Conservation (phyloP, 2,113 vertebrate genomes). For the Suricata suricatta region DNA sequence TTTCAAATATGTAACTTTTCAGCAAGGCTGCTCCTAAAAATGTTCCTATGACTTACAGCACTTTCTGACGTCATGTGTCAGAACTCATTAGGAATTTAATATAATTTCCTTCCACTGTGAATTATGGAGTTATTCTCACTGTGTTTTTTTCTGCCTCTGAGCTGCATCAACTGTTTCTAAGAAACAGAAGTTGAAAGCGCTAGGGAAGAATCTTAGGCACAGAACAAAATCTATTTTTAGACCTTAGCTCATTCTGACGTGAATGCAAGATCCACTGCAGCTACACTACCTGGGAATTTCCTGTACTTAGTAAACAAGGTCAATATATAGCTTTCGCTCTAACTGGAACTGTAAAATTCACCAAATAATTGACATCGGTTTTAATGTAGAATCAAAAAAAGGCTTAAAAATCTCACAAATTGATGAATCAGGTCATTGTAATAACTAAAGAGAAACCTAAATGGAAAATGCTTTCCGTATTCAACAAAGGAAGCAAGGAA, state of each 20-base stretch:
- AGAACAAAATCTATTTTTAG: conserved; percentile 72
- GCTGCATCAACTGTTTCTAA: conserved; percentile 23
- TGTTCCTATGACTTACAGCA: conserved; percentile 28
- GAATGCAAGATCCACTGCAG: conserved; percentile 6
- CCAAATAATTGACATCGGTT: background rate
- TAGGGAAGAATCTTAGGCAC: conserved; percentile 34
- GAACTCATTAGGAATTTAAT: conserved; percentile 54
- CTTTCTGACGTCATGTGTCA: conserved; percentile 8
- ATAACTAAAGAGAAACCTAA: background rate
- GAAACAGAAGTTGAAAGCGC: conserved; percentile 45
- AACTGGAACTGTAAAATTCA: background rate
- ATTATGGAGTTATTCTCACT: background rate
- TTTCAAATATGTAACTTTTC: conserved; percentile 56
- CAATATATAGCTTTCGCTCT: background rate
- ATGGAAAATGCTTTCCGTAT: background rate
- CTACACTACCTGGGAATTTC: conserved; percentile 54
- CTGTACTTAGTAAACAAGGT: conserved; percentile 52
- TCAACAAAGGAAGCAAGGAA: background rate
- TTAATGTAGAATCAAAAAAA: background rate
- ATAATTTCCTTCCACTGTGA: conserved; percentile 65
- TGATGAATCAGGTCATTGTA: background rate
- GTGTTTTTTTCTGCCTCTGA: background rate
- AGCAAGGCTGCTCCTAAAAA: conserved; percentile 9
- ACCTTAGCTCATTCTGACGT: conserved; percentile 58
- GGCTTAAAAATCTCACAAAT: background rate